phyloP scores from a whole-genome alignment of 2,888 invertebrate genomes.

The Xanthorhoe spadicearia region DNA sequence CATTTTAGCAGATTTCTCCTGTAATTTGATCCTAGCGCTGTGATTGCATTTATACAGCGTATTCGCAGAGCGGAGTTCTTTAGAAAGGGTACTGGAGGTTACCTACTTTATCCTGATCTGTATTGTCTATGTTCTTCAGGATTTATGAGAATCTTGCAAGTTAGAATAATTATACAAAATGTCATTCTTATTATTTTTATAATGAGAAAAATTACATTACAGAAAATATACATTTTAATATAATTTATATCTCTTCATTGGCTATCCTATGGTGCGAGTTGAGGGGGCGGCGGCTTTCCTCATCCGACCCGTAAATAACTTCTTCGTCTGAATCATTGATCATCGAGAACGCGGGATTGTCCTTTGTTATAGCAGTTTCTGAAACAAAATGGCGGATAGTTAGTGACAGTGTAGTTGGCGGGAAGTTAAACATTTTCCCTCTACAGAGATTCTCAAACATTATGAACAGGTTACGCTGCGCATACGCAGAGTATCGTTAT shows the following conservation, averaged over 20 bases:
- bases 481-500: conserved; percentile 4
- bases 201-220: conserved; percentile 39
- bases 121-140: background rate
- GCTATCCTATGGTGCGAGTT: conserved; percentile 88
- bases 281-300: conserved; percentile 92
- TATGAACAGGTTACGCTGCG: background rate
- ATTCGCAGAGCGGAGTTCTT: conserved; percentile 1
- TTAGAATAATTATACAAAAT: conserved; percentile 19
- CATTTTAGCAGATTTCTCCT: conserved; percentile 1
- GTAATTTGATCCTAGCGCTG: conserved; percentile 19
- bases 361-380: conserved; percentile 97
- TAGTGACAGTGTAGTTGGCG: background rate
- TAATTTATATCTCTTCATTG: conserved; percentile 81
- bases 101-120: background rate
- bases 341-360: conserved; percentile 99
- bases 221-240: conserved; percentile 40
- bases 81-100: background rate
- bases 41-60: conserved; percentile 8
- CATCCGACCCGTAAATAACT: conserved; percentile 96
- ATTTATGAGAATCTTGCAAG: background rate
- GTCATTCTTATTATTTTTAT: conserved; percentile 36
- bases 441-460: background rate
- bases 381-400: conserved; percentile 57
- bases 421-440: background rate
- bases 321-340: conserved; percentile 99